Percentiles rank a stretch among this genome's conserved stretches.
Conservation (phyloP, 2,888 invertebrate genomes). For the Andrena flavipes region DNA sequence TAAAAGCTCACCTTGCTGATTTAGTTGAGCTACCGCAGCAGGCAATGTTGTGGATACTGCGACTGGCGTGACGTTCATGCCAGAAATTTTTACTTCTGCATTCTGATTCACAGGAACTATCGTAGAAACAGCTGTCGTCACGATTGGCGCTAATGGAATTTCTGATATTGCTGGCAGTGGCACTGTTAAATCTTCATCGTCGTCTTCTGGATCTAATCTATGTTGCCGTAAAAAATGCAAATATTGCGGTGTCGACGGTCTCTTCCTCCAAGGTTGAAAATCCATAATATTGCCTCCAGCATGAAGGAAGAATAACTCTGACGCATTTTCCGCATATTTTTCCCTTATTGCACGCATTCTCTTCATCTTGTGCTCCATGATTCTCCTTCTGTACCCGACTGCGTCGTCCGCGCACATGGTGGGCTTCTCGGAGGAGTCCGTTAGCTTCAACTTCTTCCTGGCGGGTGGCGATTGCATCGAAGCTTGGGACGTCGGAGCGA, state of each 20-base stretch:
- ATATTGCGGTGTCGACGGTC: constrained; percentile 91
- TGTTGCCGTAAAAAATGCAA: constrained; percentile 91
- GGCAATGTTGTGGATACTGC: constrained; percentile 88
- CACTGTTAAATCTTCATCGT: constrained; percentile 84
- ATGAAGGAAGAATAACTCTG: constrained; percentile 95
- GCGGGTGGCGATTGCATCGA: constrained; percentile 82
- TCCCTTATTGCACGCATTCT: constrained; percentile 90
- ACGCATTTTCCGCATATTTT: constrained; percentile 91
- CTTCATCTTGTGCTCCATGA: constrained; percentile 90
- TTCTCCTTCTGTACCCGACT: constrained; percentile 87
- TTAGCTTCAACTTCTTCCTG: constrained; percentile 85
- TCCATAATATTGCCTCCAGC: constrained; percentile 95
- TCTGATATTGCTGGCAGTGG: constrained; percentile 71
- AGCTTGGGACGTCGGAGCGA: constrained; percentile 76
- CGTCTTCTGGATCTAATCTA: constrained; percentile 88
- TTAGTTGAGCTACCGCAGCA: constrained; percentile 88
- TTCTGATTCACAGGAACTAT: constrained; percentile 79
- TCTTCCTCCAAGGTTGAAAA: constrained; percentile 93
- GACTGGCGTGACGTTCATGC: constrained; percentile 87
- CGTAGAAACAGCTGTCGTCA: constrained; percentile 58
- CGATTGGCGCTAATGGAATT: constrained; percentile 58
- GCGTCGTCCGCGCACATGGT: constrained; percentile 83
- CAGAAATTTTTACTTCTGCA: constrained; percentile 87
- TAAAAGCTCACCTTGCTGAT: constrained; percentile 86
- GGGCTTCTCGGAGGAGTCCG: constrained; percentile 83